Evolutionary conservation across 2,113 vertebrate genomes (phyloP), one percentile per base, ranked within the genome.

Genomic region (Arothron firmamentum): DNA sequence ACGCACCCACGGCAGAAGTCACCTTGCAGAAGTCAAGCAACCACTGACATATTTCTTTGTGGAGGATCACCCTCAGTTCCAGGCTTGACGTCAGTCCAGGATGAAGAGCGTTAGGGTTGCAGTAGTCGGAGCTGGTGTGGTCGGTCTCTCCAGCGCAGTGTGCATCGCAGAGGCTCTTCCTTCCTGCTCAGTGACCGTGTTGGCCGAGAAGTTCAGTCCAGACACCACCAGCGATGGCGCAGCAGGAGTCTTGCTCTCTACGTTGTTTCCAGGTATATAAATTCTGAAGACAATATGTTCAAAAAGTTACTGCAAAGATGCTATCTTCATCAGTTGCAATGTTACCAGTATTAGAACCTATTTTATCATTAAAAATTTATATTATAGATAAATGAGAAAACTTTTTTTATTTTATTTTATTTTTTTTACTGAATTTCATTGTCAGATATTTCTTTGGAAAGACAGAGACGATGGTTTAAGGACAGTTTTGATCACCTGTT

Each of bases 171-270:
- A 92, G 59, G 43, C 81, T 10, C 85, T 91, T 18, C 90, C 94
- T 1, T 38, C 50, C 25, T 93, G 93, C 79, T 86, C 90, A 0
- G 54, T 98, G 3, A 91, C 92, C 0, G 47, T 99, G 42, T 62
- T 97, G 60, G 83, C 94, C 0, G 94, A 98, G 6, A 89, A 77
- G 65, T 96, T 95, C 82, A 92, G 90, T 38, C 96, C 94, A 0
- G 59, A 93, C 56, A 98, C 96, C 18, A 96, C 93, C 0, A 94
- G 96, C 0, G 93, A 99, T 1, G 89, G 91, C 9, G 97, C 96
- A 5, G 95, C 97, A 0, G 97, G 96, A 15, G 92, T 98, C 21
- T 84, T 98, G 31, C 89, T 94, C 43, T 88, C 92, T 7, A 80
- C 83, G 1, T 17, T 68, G 7, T 93, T 85, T 61, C 89, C 91